Evolutionary conservation across 2,113 vertebrate genomes (phyloP).

Genomic region (Vulpes vulpes): DNA sequence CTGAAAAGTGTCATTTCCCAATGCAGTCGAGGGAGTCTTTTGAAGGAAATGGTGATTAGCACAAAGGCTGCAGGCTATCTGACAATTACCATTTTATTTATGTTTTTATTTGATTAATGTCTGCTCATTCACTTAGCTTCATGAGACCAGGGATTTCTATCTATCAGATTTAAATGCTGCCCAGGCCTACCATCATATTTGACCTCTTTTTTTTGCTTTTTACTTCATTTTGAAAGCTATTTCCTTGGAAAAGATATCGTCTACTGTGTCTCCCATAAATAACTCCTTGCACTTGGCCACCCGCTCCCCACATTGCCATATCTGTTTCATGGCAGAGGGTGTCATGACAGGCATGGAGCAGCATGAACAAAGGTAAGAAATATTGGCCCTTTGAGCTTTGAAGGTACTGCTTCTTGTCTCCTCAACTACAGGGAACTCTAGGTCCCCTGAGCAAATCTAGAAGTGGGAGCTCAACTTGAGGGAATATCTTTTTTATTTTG

Average conservation of each 20-base stretch:
- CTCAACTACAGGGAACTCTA: background rate
- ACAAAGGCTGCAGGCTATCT: background rate
- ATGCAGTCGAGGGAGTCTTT: slow-evolving; percentile 28
- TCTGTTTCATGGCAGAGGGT: background rate
- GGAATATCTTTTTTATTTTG: background rate
- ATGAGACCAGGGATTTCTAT: background rate
- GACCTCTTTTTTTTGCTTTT: slow-evolving; percentile 28
- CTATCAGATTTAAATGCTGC: background rate
- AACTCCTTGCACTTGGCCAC: background rate
- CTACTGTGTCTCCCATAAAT: background rate
- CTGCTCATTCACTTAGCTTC: background rate
- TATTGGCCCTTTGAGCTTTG: background rate
- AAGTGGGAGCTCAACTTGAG: background rate
- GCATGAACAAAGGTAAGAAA: background rate
- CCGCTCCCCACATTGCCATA: fast-evolving
- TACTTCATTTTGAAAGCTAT: background rate
- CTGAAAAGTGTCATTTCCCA: background rate
- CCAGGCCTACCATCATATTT: background rate
- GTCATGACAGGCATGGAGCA: background rate
- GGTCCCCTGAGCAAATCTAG: background rate
- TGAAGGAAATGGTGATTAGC: slow-evolving; percentile 62
- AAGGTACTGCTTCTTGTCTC: background rate
- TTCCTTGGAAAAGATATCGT: background rate
- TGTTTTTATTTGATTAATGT: slow-evolving; percentile 47
- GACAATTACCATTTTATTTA: background rate